Base-by-base conservation (phyloP, 2,888 invertebrate species). In the Ornithoptera alexandrae region DNA sequence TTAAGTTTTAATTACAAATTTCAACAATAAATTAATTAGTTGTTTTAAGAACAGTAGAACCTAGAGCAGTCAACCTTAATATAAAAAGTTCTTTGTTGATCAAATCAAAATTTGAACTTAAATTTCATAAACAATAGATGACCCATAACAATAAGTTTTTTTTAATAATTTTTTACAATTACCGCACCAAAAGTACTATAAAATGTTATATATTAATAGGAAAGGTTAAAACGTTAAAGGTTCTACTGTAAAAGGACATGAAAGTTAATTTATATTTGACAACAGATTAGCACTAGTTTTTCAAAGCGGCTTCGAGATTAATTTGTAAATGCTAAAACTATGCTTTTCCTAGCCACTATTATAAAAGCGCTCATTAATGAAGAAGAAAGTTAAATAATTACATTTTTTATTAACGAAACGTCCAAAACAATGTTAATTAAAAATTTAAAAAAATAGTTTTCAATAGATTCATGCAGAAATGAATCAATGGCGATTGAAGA, bases 381-480 rank as follows among this genome's bases (percentile, higher is more conserved):
- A 83, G 84, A 85, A 81, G 80, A 84, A 83, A 84, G 78, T 79
- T 79, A 66, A 81, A 83, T 78, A 82, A 79, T 82, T 78, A 81
- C 82, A 84, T 77, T 72, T 53, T 73, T 72, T 46, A 46, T 63
- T 65, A 76, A 76, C 74, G 68, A 74, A 74, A 74, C 73, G 71
- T 71, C 72, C 58, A 61, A 73, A 73, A 76, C 74, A 69, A 76
- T 74, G 72, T 76, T 77, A 70, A 68, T 71, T 70, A 69, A 71
- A 71, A 84, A 46, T 12, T 46, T 46, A 46, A 46, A 78, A 82
- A 79, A 79, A 78, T 81, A 81, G 83, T 75, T 83, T 84, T 80
- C 15, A 84, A 88, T 82, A 89, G 88, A 88, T 90, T 83, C 92
- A 92, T 92, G 92, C 92, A 92, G 75, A 90, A 91, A 92, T 92